Evolutionary conservation across 2,797 vertebrate genomes (phyloP), one percentile per base, ranked within the genome.

Genomic region (Mormyrus hasselquistii): DNA sequence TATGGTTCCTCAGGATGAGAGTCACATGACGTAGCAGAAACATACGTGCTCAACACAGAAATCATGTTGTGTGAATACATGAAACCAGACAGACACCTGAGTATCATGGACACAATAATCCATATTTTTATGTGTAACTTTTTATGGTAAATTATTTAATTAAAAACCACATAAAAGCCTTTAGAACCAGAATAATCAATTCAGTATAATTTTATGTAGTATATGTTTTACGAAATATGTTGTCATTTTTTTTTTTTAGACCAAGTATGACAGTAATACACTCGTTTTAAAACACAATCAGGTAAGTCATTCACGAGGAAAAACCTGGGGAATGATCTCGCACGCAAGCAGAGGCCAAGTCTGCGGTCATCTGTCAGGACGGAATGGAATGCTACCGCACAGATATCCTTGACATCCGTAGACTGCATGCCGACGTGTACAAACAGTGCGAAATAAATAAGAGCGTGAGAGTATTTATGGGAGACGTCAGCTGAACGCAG

Each of bases 401-500:
- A 79, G 73, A 79, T 47, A 47, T 41, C 38, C 73, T 79, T 19
- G 73, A 38, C 65, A 73, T 38, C 65, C 65, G 29, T 73, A 73
- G 29, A 14, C 65, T 73, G 65, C 65, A 4, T 38, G 65, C 29
- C 65, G 65, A n/a, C 38, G 16, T 88, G 44, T 22, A 73, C 59
- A 73, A 88, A 69, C 69, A 82, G 22, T 57, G 53, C 19, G 25
- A 47, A 69, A 87, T 87, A 87, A 87, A 87, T 49, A 86, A 86
- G 83, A 65, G 83, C 62, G 62, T 89, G 82, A 82, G 79, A 44
- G 44, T 44, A 79, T 88, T 88, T 88, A 82, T 79, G 69, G 73
- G 16, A 91, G 92, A 92, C 91, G 89, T 87, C 91, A 87, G 86
- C 84, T 87, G 93, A 94, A 93, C 92, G 91, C 90, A 90, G 91